phyloP scores from a whole-genome alignment of 2,797 vertebrate genomes.

The Urosaurus nigricauda region DNA sequence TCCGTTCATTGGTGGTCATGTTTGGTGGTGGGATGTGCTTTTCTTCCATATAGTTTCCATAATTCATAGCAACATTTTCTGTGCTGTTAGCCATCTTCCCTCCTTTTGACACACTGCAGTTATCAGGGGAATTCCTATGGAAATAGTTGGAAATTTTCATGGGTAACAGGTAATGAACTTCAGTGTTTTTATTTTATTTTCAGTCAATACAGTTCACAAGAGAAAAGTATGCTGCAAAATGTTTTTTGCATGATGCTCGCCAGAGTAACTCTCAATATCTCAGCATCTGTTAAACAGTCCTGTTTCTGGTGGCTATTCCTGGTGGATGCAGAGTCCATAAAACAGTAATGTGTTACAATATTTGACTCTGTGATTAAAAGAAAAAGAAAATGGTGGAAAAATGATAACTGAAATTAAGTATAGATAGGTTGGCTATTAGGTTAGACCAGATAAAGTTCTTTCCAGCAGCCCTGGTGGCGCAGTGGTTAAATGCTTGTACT shows the following conservation, averaged over 20 bases:
- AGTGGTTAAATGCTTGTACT: too few relatives aligned
- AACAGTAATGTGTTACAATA: constrained; percentile 3
- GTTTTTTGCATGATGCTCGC: not conserved
- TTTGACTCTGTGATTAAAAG: not conserved
- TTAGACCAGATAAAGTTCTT: constrained; percentile 16
- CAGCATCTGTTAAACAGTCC: not conserved
- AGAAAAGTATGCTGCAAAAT: not conserved
- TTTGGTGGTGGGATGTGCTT: constrained; percentile 87
- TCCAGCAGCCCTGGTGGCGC: too few relatives aligned
- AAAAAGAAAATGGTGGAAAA: not conserved
- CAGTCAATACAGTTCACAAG: not conserved
- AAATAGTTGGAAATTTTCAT: constrained; percentile 49
- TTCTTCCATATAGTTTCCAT: constrained; percentile 89
- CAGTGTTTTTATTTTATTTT: not conserved
- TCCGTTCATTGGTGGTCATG: constrained; percentile 88
- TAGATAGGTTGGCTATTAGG: not conserved
- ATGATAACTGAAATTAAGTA: accelerated
- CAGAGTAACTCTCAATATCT: constrained; percentile 19
- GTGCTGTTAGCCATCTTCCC: constrained; percentile 83
- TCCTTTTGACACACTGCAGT: constrained; percentile 85
- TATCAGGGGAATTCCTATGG: constrained; percentile 85
- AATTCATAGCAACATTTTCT: constrained; percentile 83
- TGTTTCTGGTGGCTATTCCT: not conserved
- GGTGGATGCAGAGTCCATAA: not conserved
- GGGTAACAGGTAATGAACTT: constrained; percentile 33